phyloP scores from a whole-genome alignment of 2,113 vertebrate genomes.

The Montifringilla adamsi region DNA sequence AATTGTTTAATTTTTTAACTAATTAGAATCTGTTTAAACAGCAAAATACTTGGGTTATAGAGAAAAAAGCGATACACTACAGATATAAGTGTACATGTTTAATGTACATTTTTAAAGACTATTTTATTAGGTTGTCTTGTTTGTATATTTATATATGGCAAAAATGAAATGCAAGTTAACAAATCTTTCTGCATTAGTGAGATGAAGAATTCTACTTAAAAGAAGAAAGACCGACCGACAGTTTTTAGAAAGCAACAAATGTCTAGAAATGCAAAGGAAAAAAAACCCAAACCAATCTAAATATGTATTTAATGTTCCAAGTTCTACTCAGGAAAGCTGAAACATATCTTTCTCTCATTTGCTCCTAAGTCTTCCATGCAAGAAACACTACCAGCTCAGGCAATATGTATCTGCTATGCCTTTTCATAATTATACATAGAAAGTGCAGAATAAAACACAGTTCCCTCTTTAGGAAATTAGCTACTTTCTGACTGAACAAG shows the following conservation, averaged over 20 bases:
- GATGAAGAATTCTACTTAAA: not conserved
- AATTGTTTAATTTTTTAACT: not conserved
- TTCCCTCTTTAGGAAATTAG: not conserved
- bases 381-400: not conserved
- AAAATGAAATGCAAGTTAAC: not conserved
- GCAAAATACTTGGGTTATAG: not conserved
- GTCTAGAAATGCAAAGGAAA: not conserved
- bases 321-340: not conserved
- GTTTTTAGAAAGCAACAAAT: not conserved
- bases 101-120: not conserved
- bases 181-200: not conserved
- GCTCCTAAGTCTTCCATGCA: not conserved
- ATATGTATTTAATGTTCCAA: not conserved
- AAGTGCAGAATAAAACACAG: not conserved
- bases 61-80: not conserved
- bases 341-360: not conserved
- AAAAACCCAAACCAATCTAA: not conserved
- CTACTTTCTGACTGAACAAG: not conserved
- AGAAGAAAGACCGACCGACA: fast-evolving
- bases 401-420: not conserved
- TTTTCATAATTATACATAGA: not conserved
- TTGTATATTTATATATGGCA: not conserved
- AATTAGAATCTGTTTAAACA: not conserved
- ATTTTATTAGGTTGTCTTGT: not conserved
- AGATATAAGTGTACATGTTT: not conserved